Base-by-base conservation (phyloP, 2,113 vertebrate genomes). In the Microcebus ravelobensis region DNA sequence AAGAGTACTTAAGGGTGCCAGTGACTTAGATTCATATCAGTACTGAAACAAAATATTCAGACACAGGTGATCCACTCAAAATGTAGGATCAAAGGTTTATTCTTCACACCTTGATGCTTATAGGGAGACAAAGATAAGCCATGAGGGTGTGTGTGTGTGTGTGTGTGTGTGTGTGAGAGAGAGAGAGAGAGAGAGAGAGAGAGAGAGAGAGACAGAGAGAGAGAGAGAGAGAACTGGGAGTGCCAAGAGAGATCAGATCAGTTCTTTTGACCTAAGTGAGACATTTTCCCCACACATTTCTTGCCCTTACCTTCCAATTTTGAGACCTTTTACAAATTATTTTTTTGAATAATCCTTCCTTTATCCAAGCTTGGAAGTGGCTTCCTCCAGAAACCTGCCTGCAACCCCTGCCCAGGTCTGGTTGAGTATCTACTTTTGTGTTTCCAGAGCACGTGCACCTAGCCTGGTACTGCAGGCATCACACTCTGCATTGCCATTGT, bases 21-120 rank as follows among this genome's bases (percentile, higher is more conserved):
- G 95, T 97, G 71, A 94, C 74, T 96, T 95, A 48, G 95, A 96
- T 97, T 95, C n/a, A 67, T 96, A 92, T 97, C 85, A 82, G 61
- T 77, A 29, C 59, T 1, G 17, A 85, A 67, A 95, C 59, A 96
- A 95, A 95, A 90, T 85, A 63, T 84, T 95, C 76, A 90, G 81
- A 77, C 92, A 84, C 76, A 94, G 70, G 71, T 36, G 20, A 94
- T 96, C 50, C 71, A 86, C 73, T 61, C 67, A 36, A 94, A 95
- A 73, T 59, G 48, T 65, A 73, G 73, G 61, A 91, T 95, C 70
- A 91, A 95, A 96, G 48, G 23, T 74, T 95, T 27, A 68, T 91
- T 93, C 67, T 94, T 95, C 71, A 97, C 70, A 95, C 81, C 59
- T 87, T 88, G 88, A 85, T 4, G 67, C 48, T 77, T 85, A 82